These are phyloP conservation scores for Myathropa florea DNA, from an alignment of 2,888 invertebrate genomes.

Conservation along the genomic window DNA sequence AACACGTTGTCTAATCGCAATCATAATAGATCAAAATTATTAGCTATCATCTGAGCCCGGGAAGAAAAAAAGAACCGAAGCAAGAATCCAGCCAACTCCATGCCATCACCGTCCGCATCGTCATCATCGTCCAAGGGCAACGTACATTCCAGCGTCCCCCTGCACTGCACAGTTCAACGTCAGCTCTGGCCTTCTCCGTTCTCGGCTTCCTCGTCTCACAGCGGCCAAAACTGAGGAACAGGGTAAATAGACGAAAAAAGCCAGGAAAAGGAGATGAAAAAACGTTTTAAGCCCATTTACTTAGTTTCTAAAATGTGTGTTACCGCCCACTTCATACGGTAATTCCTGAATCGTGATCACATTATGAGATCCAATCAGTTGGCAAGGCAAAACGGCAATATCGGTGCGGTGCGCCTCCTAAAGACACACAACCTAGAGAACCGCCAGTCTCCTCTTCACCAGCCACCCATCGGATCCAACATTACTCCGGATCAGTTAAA, in stretches of 20 bases:
- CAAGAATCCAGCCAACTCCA: conserved; percentile 2
- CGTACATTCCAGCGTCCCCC: conserved; percentile 14
- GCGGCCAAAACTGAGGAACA: background rate
- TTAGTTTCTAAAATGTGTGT: conserved; percentile 71
- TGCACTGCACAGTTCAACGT: conserved; percentile 46
- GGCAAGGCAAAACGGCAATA: conserved; percentile 65
- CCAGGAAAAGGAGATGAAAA: conserved; percentile 31
- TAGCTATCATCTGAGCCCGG: conserved; percentile 33
- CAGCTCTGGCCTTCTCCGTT: conserved; percentile 59
- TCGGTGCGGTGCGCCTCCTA: conserved; percentile 61
- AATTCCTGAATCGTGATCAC: conserved; percentile 80
- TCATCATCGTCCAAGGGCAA: conserved; percentile 59
- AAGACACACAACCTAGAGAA: conserved; percentile 32
- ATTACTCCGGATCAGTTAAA: conserved; percentile 64
- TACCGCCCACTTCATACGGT: conserved; percentile 80
- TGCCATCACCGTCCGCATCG: conserved; percentile 36
- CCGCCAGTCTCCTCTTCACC: background rate
- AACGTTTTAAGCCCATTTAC: conserved; percentile 70
- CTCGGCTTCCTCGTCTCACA: too few relatives aligned
- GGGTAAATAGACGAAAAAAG: conserved; percentile 15
- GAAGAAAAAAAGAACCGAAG: background rate
- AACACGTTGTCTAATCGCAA: conserved; percentile 38
- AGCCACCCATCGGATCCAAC: background rate
- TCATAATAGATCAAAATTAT: conserved; percentile 65
- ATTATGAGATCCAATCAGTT: conserved; percentile 78